Evolutionary conservation across 2,888 invertebrate genomes (phyloP), one percentile per base, ranked within the genome.

Genomic region (Leuctra nigra): DNA sequence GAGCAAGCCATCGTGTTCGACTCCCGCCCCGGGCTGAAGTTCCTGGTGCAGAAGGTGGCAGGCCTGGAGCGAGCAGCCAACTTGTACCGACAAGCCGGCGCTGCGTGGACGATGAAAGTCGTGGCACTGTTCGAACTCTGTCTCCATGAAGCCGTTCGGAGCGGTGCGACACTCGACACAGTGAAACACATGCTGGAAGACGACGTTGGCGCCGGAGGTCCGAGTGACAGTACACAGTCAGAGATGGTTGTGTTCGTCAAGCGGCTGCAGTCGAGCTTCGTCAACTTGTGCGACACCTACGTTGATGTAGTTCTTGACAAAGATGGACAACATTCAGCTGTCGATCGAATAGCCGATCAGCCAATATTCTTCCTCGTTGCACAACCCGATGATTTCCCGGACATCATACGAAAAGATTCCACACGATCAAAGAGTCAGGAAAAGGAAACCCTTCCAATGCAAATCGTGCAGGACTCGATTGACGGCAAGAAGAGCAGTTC

Each of bases 11-110:
- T 86, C 69, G 89, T 90, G 66, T 95, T 96, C 69, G 95, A 96
- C 71, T 79, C 84, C 7, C 80, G 95, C 29, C 95, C 95, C 0
- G 95, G 95, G 0, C 75, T 96, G 18, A 96, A 96, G 71, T 95
- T 96, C 70, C 79, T 96, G 2, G 84, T 94, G 61, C 95, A 96
- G 72, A 95, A 95, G 75, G 92, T 93, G 0, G 90, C 89, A 0
- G 88, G 87, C 67, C 79, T 91, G 61, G 87, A 87, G 59, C 82
- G 87, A 64, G 90, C 91, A 3, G 91, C 93, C 1, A 93, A 92
- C 72, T 75, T 93, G n/a, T 93, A 92, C 69, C 88, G 88, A 59
- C 94, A 94, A 73, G 91, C 93, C 9, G 91, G 92, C 29, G 91
- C 92, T 0, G 88, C 93, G 1, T 92, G 93, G 86, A 86, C 93